These are phyloP conservation scores for Nesidiocoris tenuis DNA, from an alignment of 2,888 invertebrate species.

Conservation along the genomic window DNA sequence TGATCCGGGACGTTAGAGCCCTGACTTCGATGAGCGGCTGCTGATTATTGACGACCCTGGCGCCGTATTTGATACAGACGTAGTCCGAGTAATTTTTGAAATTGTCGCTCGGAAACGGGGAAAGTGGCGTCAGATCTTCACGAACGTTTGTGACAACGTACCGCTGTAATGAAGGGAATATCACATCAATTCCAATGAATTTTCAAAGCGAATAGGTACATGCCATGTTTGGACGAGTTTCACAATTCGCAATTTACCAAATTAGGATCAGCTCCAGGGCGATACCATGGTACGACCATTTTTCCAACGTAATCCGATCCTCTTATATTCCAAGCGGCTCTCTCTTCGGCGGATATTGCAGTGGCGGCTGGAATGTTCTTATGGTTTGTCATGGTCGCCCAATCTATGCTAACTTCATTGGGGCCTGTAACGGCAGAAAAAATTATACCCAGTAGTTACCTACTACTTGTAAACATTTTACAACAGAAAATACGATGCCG, in stretches of 20 bases:
- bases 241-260: constrained; percentile 8
- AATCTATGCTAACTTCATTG: constrained; percentile 63
- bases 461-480: too few species aligned
- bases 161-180: constrained; percentile 52
- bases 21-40: constrained; percentile 84
- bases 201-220: neutral
- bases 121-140: constrained; percentile 64
- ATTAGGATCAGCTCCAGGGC: constrained; percentile 52
- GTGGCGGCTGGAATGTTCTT: constrained; percentile 43
- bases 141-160: constrained; percentile 73
- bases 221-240: too few species aligned
- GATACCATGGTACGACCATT: constrained; percentile 86
- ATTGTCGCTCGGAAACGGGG: constrained; percentile 65
- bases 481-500: too few species aligned
- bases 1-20: constrained; percentile 62
- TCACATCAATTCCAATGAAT: neutral
- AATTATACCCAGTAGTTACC: too few species aligned
- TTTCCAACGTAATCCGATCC: constrained; percentile 66
- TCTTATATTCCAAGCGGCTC: constrained; percentile 58
- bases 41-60: constrained; percentile 62
- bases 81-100: constrained; percentile 71
- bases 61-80: constrained; percentile 70
- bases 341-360: constrained; percentile 58
- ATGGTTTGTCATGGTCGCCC: constrained; percentile 56
- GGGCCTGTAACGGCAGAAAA: too few species aligned